These are phyloP conservation scores for Epirrita christyi DNA, from an alignment of 2,888 invertebrate genomes.

Conservation along the genomic window DNA sequence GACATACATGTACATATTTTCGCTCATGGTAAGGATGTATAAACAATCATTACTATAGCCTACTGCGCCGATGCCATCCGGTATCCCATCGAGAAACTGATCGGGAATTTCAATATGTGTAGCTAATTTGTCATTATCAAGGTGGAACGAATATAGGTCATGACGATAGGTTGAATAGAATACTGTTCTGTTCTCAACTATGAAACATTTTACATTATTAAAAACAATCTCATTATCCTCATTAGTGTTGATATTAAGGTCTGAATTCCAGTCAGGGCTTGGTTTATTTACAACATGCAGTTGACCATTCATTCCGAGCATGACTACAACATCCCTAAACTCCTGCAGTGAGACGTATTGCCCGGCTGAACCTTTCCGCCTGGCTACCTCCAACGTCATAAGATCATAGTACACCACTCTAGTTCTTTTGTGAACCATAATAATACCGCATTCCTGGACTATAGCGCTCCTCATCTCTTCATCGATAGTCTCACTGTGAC, in stretches of 20 bases:
- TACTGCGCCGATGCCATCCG: not conserved
- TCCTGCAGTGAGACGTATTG: slow-evolving; percentile 51
- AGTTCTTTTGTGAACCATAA: slow-evolving; percentile 55
- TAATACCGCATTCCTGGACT: slow-evolving; percentile 52
- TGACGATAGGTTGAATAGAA: slow-evolving; percentile 7
- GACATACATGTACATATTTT: slow-evolving; percentile 13
- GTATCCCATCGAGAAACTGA: not conserved
- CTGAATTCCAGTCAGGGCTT: not conserved
- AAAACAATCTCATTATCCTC: slow-evolving; percentile 1
- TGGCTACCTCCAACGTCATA: slow-evolving; percentile 47
- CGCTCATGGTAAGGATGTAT: slow-evolving; percentile 12
- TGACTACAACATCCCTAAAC: slow-evolving; percentile 25
- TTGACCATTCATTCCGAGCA: slow-evolving; percentile 11
- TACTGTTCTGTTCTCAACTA: slow-evolving; percentile 16
- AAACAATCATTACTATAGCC: slow-evolving; percentile 6
- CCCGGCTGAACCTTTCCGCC: slow-evolving; percentile 48
- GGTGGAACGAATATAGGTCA: slow-evolving; percentile 4
- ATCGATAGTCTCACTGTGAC: slow-evolving; percentile 35
- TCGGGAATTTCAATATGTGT: not conserved
- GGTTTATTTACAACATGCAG: slow-evolving; percentile 19
- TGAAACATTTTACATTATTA: slow-evolving; percentile 7
- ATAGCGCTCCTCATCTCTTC: slow-evolving; percentile 60
- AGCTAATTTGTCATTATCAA: slow-evolving; percentile 5
- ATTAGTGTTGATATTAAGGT: slow-evolving; percentile 3
- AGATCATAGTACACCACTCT: slow-evolving; percentile 61